These are phyloP conservation scores for Drosophila micromelanica DNA, from an alignment of 1,140 invertebrate species.

Conservation along the genomic window DNA sequence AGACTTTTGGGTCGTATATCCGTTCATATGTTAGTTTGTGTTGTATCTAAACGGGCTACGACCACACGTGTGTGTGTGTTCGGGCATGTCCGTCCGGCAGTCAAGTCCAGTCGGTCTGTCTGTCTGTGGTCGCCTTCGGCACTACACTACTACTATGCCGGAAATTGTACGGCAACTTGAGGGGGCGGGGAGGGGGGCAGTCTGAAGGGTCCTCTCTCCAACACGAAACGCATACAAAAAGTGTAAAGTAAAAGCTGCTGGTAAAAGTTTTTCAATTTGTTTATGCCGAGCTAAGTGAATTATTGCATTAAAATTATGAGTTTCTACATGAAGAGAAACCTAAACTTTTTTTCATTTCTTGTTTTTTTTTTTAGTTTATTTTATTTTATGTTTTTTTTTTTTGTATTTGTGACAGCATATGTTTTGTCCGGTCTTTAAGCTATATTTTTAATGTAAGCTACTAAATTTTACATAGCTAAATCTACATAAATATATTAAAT, in stretches of 20 bases:
- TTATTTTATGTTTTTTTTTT: neutral
- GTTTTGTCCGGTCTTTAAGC: conserved; percentile 4
- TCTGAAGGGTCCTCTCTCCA: neutral
- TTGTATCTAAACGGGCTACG: conserved; percentile 4
- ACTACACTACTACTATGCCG: neutral
- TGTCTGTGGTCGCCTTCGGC: conserved; percentile 23
- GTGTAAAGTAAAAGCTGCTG: conserved; percentile 62
- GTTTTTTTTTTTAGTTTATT: conserved; percentile 8
- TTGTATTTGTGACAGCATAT: neutral
- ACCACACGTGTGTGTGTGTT: neutral
- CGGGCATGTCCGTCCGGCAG: neutral
- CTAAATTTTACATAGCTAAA: no score
- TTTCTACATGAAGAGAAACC: conserved; percentile 26
- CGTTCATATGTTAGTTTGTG: conserved; percentile 19
- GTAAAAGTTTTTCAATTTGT: conserved; percentile 79
- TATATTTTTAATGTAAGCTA: neutral
- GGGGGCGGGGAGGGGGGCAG: neutral
- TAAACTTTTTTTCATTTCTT: conserved; percentile 11
- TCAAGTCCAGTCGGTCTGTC: neutral
- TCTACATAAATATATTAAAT: no score
- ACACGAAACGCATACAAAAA: conserved; percentile 19
- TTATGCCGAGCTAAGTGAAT: conserved; percentile 75
- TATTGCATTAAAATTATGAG: conserved; percentile 72
- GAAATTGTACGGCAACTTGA: no score
- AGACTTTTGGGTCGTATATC: conserved; percentile 8